Evolutionary conservation across 2,797 vertebrate genomes (phyloP).

Genomic region (Brachyalestes nurse): DNA sequence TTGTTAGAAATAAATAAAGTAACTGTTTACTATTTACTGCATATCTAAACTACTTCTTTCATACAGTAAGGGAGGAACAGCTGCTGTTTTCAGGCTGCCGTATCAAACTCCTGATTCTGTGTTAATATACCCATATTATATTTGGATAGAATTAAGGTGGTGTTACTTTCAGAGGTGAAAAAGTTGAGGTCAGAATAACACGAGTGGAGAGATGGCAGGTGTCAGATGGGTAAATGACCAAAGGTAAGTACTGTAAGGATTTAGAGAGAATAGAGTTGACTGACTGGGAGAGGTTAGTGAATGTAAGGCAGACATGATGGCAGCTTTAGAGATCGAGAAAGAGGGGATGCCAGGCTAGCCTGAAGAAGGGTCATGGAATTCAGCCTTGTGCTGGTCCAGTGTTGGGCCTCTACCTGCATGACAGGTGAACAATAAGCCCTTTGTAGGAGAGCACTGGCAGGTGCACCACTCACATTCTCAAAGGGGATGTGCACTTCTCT

Average conservation of each 20-base stretch:
- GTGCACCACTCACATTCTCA: constrained; percentile 70
- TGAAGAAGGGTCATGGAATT: constrained; percentile 70
- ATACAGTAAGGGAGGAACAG: background rate
- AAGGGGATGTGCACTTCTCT: constrained; percentile 37
- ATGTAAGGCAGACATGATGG: too few species aligned
- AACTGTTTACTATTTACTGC: background rate
- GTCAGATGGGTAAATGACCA: background rate
- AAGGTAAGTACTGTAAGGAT: background rate
- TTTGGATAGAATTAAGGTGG: background rate
- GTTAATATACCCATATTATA: background rate
- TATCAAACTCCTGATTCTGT: background rate
- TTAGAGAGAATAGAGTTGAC: background rate
- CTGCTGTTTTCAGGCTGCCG: constrained; percentile 6
- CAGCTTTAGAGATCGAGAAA: background rate
- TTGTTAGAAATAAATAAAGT: background rate
- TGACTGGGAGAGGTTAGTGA: background rate
- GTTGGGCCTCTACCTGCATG: constrained; percentile 51
- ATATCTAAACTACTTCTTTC: background rate
- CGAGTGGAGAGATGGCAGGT: background rate
- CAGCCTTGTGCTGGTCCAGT: constrained; percentile 40
- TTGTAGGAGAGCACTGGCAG: constrained; percentile 76
- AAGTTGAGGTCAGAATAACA: background rate
- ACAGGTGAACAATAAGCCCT: constrained; percentile 80
- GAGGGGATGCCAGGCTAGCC: constrained; percentile 31
- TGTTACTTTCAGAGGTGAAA: background rate